Percentiles rank a stretch among this genome's conserved stretches.
These are phyloP conservation scores for Trichacis sp. DNA, from an alignment of 2,888 invertebrate genomes.

Conservation along the genomic window DNA sequence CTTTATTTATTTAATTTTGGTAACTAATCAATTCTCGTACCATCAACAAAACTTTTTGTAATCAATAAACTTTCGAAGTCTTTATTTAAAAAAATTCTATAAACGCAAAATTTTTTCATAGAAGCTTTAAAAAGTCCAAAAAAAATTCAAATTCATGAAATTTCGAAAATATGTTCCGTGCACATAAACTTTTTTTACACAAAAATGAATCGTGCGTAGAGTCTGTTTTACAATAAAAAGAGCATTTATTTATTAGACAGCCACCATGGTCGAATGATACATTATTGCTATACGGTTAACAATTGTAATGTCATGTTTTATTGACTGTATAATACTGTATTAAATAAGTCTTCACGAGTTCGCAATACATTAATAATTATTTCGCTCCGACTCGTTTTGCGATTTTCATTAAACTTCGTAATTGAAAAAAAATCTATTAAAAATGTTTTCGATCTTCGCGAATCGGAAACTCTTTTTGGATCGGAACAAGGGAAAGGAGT, in stretches of 20 bases:
- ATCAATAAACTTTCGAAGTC: no score
- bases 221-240: slow-evolving; percentile 15
- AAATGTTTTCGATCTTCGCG: no score
- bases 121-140: slow-evolving; percentile 4
- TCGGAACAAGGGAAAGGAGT: no score
- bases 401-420: no score
- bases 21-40: no score
- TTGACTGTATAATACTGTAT: slow-evolving; percentile 59
- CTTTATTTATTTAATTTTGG: no score
- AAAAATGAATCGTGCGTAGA: not conserved
- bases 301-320: slow-evolving; percentile 53
- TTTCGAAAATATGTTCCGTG: not conserved
- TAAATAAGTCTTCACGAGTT: slow-evolving; percentile 35
- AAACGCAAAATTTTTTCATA: not conserved
- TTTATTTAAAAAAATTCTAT: no score
- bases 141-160: not conserved
- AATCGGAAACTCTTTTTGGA: no score
- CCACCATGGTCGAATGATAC: slow-evolving; percentile 59
- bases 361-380: not conserved
- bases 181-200: not conserved
- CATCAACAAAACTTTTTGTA: no score
- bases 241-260: slow-evolving; percentile 46
- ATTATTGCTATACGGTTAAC: slow-evolving; percentile 55
- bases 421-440: no score
- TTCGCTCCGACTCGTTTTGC: no score